Base-by-base conservation (phyloP, 2,113 vertebrate genomes). In the Puffinus mauretanicus region DNA sequence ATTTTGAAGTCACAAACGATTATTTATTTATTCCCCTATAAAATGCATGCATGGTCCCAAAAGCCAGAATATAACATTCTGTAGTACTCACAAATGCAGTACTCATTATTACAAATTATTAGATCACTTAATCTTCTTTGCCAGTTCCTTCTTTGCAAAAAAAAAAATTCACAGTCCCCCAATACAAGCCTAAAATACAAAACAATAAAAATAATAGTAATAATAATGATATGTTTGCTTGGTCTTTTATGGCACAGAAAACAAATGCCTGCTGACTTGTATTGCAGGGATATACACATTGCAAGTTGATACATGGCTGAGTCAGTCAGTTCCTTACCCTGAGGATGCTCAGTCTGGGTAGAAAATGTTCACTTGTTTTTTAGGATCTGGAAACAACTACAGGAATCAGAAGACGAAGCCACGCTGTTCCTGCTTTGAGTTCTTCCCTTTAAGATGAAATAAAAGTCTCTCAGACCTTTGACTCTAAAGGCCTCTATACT, bases 21-120 rank as follows among this genome's bases (percentile, higher is more conserved):
- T 96, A 94, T 94, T 97, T 98, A 97, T 97, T 97, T 97, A 96
- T 94, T 71, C 96, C 82, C 82, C 88, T 83, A 93, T 96, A 96
- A 98, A 97, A 97, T 94, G n/a, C 80, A 85, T 82, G 40, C 86
- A 60, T 80, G 76, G 90, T 97, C 83, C 80, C 84, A 93, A 94
- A 97, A 91, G 84, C 77, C 70, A 92, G 61, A 96, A 72, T 64
- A 78, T 86, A 96, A 72, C 51, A 83, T 49, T 80, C 73, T 88
- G 52, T 65, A 82, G 81, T 81, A 88, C 44, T 96, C 93, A 96
- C 73, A 97, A 96, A 97, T 25, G 51, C 60, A 95, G 49, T 72
- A 92, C n/a, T 86, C 82, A 94, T 93, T 97, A 93, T 88, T 94
- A 94, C 80, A 92, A 98, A 97, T 97, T 96, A 96, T 97, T 96